Percentiles rank a stretch among this genome's conserved stretches.
Evolutionary conservation across 2,888 invertebrate genomes (phyloP).

Genomic region (Dryadula phaetusa): DNA sequence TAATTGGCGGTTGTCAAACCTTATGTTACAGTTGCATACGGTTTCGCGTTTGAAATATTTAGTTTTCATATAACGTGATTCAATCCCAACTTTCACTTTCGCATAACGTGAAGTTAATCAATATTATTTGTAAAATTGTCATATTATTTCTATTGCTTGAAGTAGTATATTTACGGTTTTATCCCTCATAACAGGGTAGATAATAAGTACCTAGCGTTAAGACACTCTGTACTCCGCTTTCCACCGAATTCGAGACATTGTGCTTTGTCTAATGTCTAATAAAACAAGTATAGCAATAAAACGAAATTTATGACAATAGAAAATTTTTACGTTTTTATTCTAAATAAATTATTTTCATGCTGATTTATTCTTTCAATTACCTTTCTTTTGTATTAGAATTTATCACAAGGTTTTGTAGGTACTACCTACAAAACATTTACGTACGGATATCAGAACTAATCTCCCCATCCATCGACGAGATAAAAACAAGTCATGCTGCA

Average conservation of each 20-base stretch:
- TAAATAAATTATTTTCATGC: background rate
- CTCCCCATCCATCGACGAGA: conserved; percentile 51
- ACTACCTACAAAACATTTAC: conserved; percentile 21
- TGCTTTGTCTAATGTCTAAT: too few species aligned
- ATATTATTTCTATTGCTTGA: background rate
- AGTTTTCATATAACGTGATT: background rate
- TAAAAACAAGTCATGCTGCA: conserved; percentile 61
- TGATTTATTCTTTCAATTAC: too few species aligned
- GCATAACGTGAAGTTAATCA: too few species aligned
- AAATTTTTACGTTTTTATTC: too few species aligned
- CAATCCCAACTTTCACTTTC: conserved; percentile 8
- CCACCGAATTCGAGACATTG: too few species aligned
- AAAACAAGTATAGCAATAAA: too few species aligned
- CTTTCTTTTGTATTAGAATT: conserved; percentile 6
- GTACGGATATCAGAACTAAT: conserved; percentile 52
- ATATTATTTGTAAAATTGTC: background rate
- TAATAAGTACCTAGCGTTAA: too few species aligned
- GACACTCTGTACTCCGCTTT: too few species aligned
- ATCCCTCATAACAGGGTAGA: too few species aligned
- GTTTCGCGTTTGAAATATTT: conserved; percentile 16
- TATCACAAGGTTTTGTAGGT: too few species aligned
- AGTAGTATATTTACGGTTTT: background rate
- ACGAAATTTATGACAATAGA: too few species aligned
- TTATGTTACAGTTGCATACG: conserved; percentile 50
- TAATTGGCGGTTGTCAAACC: conserved; percentile 67